phyloP scores from a whole-genome alignment of 2,888 invertebrate genomes.

The Lycaena phlaeas region DNA sequence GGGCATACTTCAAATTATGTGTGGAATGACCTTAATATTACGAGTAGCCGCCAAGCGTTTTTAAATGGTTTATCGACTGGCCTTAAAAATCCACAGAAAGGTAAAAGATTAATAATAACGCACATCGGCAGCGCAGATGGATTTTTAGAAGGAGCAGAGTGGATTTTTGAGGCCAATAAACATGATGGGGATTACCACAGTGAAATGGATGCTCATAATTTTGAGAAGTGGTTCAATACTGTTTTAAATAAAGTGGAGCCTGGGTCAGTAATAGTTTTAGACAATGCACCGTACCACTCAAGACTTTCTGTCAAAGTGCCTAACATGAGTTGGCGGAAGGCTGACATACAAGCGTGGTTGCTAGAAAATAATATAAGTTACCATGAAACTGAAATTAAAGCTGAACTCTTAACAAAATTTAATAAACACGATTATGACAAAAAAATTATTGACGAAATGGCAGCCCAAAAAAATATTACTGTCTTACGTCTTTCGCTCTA shows the following conservation, averaged over 20 bases:
- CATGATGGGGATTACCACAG: too few relatives aligned
- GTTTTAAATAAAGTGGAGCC: slow-evolving; percentile 7
- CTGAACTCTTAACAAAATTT: too few relatives aligned
- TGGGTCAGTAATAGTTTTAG: slow-evolving; percentile 13
- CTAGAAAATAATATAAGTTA: too few relatives aligned
- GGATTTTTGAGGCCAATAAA: slow-evolving; percentile 21
- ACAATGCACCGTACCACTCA: slow-evolving; percentile 17
- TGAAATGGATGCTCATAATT: too few relatives aligned
- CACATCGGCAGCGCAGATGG: slow-evolving; percentile 19
- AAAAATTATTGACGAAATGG: too few relatives aligned
- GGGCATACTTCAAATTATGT: slow-evolving; percentile 12
- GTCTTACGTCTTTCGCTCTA: too few relatives aligned
- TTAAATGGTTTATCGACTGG: slow-evolving; percentile 15
- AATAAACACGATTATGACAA: too few relatives aligned
- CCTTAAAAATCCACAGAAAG: slow-evolving; percentile 17
- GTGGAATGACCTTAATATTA: slow-evolving; percentile 13
- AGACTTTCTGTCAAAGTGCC: slow-evolving; percentile 10
- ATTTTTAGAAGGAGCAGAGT: slow-evolving; percentile 18
- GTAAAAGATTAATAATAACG: slow-evolving; percentile 18
- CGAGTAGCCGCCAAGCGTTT: slow-evolving; percentile 15
- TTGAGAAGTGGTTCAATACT: too few relatives aligned
- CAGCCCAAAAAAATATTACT: too few relatives aligned
- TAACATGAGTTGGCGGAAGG: slow-evolving; percentile 16
- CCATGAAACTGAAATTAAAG: too few relatives aligned
- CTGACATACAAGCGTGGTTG: slow-evolving; percentile 8